Evolutionary conservation across 2,113 vertebrate genomes (phyloP).

Genomic region (Oreochromis niloticus): DNA sequence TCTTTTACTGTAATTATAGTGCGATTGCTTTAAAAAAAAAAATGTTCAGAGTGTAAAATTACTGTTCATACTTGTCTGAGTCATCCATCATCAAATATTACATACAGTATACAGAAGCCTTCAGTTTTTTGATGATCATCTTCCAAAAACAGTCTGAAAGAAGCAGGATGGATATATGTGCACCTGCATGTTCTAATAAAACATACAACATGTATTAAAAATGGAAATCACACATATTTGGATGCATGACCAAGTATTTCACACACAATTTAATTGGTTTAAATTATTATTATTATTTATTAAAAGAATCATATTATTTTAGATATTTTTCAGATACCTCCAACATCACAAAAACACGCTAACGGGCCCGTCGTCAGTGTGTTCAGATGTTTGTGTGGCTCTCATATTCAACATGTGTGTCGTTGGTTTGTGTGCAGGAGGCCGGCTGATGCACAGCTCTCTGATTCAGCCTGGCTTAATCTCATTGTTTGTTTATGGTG

Average conservation of each 20-base stretch:
- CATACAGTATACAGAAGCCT: rapidly evolving
- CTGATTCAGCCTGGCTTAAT: not conserved
- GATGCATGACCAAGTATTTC: not conserved
- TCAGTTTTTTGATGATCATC: no score
- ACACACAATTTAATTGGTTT: not conserved
- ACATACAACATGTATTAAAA: not conserved
- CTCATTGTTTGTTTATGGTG: constrained; percentile 12
- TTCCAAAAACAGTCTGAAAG: not conserved
- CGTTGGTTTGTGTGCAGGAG: not conserved
- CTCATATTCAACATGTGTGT: not conserved
- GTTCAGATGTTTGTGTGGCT: not conserved
- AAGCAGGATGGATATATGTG: not conserved
- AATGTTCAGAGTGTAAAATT: not conserved
- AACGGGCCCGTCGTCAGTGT: not conserved
- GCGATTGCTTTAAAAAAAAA: not conserved
- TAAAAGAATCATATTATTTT: not conserved
- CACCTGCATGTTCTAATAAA: not conserved
- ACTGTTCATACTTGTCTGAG: not conserved
- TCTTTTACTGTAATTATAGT: not conserved
- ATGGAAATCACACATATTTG: not conserved
- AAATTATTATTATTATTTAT: not conserved
- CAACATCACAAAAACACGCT: not conserved
- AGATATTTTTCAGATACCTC: not conserved
- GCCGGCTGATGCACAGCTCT: not conserved
- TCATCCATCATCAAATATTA: not conserved